Evolutionary conservation across 1,140 invertebrate species (phyloP).

Genomic region (Littorina saxatilis): DNA sequence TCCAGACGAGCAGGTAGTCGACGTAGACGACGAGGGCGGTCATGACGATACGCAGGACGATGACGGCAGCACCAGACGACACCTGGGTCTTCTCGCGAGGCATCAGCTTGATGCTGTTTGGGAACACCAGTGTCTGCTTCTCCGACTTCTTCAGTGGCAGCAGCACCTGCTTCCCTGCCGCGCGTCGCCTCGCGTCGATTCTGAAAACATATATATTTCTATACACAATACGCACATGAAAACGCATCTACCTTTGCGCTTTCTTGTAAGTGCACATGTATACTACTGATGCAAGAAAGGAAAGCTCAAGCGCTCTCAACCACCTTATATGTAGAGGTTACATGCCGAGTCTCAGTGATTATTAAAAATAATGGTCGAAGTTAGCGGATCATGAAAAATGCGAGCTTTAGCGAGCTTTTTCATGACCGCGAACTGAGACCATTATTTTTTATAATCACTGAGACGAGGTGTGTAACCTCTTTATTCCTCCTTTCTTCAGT

Average conservation of each 20-base stretch:
- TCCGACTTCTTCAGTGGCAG: slow-evolving; percentile 70
- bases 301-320: neutral
- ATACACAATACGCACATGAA: too few species aligned
- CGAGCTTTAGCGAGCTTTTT: too few species aligned
- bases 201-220: slow-evolving; percentile 35
- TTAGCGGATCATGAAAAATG: too few species aligned
- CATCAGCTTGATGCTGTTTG: slow-evolving; percentile 52
- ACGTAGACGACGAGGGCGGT: slow-evolving; percentile 60
- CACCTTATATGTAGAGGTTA: too few species aligned
- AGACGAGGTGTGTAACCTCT: too few species aligned
- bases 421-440: too few species aligned
- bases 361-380: too few species aligned
- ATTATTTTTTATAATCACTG: too few species aligned
- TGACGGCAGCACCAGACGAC: slow-evolving; percentile 50
- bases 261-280: neutral
- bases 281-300: neutral
- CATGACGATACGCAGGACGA: slow-evolving; percentile 55
- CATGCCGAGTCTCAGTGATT: too few species aligned
- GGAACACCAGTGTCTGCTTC: slow-evolving; percentile 44
- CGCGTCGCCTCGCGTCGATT: slow-evolving; percentile 68
- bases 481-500: too few species aligned
- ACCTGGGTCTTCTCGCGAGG: slow-evolving; percentile 33
- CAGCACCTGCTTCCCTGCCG: slow-evolving; percentile 53
- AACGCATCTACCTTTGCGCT: neutral
- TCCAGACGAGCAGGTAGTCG: slow-evolving; percentile 56